Evolutionary conservation across 1,140 invertebrate species (phyloP), one percentile per base, ranked within the genome.

Genomic region (Nebria ingens): DNA sequence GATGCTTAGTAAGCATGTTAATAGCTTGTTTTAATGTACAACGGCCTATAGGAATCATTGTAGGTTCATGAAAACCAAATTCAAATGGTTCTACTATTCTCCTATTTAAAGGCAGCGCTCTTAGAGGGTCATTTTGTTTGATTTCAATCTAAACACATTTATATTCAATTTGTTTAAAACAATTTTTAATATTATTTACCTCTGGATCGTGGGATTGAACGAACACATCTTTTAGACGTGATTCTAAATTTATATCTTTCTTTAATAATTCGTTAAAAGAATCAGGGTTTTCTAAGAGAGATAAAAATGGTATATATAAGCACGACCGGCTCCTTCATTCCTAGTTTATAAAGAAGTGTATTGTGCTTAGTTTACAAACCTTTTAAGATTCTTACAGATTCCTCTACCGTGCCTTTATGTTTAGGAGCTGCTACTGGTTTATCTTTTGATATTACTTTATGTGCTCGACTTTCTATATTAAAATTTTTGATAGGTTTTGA

Each of bases 391-490:
- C 79, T 61, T 60, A 86, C 74, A 58, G 84, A 74, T 66, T 84
- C 78, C 59, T 79, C 72, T 40, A 78, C 38, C 50, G 77, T 78
- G 1, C 74, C 71, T 6, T 77, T 68, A 66, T 81, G 78, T 60
- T 69, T 76, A 0, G 86, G 86, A 19, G 87, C 85, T 23, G 77
- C 70, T 20, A 61, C 67, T 12, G 81, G 83, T 71, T 88, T 89
- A 34, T 81, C 76, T 66, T 77, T 76, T 0, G 77, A 78, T 59
- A 89, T 78, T 15, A 83, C 64, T 64, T 78, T 80, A 61, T 82
- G 78, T 12, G 83, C 84, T 58, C 86, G 76, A 65, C 80, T 82
- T 64, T 85, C 85, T 4, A 85, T 75, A 68, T 88, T 88, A 60
- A 82, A 86, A 40, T 74, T 74, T 61, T 74, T 73, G 1, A 78